These are phyloP conservation scores for Philhelius pedissequus DNA, from an alignment of 2,888 invertebrate genomes.

Conservation along the genomic window DNA sequence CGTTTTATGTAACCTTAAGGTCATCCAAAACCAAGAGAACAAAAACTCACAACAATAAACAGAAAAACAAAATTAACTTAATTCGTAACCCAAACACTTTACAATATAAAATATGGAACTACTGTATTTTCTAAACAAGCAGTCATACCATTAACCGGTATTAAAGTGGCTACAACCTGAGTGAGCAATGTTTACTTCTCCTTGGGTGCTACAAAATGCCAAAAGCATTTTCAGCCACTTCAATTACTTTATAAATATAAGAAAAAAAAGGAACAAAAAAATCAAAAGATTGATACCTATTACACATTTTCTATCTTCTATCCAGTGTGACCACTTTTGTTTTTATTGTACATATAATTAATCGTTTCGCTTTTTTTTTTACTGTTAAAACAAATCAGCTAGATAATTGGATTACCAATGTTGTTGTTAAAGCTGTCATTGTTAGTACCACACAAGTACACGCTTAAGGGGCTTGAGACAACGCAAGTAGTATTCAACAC, in stretches of 20 bases:
- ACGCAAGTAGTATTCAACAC: neutral
- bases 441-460: neutral
- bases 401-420: slow-evolving; percentile 20
- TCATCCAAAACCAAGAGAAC: neutral
- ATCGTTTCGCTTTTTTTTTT: slow-evolving; percentile 6
- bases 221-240: slow-evolving; percentile 32
- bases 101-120: neutral
- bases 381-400: slow-evolving; percentile 20
- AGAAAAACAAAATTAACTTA: slow-evolving; percentile 28
- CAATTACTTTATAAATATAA: slow-evolving; percentile 4
- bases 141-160: slow-evolving; percentile 1
- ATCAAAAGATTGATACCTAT: slow-evolving; percentile 26
- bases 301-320: neutral
- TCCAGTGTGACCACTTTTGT: slow-evolving; percentile 40
- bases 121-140: slow-evolving; percentile 7
- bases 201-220: slow-evolving; percentile 41
- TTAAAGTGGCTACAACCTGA: slow-evolving; percentile 43
- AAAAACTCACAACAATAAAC: neutral
- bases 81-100: slow-evolving; percentile 50
- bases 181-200: slow-evolving; percentile 35
- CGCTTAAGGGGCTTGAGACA: slow-evolving; percentile 29
- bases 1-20: slow-evolving; percentile 41
- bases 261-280: slow-evolving; percentile 2
- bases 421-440: neutral
- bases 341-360: slow-evolving; percentile 20